Base-by-base conservation (phyloP, 2,113 vertebrate species). In the Oreocharis arfaki region DNA sequence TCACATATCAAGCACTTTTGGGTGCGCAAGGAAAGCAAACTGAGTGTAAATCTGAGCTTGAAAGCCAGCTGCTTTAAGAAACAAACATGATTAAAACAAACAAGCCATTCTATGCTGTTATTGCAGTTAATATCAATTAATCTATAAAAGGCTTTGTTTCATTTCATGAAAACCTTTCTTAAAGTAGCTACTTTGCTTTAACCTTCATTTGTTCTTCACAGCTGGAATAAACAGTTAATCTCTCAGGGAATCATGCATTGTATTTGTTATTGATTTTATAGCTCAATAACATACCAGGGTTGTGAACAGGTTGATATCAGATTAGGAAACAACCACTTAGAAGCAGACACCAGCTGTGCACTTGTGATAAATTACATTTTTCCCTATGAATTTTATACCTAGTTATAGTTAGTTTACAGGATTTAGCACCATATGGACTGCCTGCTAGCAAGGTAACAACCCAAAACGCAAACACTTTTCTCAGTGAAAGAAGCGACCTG, bases 191-290 rank as follows among this genome's bases (percentile, higher is more conserved):
- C 41, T 84, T 63, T 92, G n/a, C 46, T 93, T 93, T 93, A 90
- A 97, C 98, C 95, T 98, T 98, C 94, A 96, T 90, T 97, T 97
- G 95, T 91, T 98, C 96, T 98, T 97, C 97, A 95, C 93, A 94
- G 89, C 65, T 95, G 84, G 89, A 97, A 97, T 94, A 96, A 97
- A 96, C 32, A 22, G 91, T 93, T 98, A 96, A 97, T 98, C 96
- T 97, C 97, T 95, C 91, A 60, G 87, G 92, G 96, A 97, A 97
- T 96, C 84, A 61, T 93, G 92, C 89, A 87, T 89, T 67, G 37
- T 97, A 97, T 98, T 96, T 98, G 95, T 89, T 98, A 97, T 97
- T 97, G 97, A 97, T 98, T 98, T 97, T 96, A 97, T 92, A 97
- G 94, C 96, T 97, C 96, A 94, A 91, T 97, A 97, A 96, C 82